phyloP scores from a whole-genome alignment of 2,888 invertebrate genomes.

The Margaritifera margaritifera region DNA sequence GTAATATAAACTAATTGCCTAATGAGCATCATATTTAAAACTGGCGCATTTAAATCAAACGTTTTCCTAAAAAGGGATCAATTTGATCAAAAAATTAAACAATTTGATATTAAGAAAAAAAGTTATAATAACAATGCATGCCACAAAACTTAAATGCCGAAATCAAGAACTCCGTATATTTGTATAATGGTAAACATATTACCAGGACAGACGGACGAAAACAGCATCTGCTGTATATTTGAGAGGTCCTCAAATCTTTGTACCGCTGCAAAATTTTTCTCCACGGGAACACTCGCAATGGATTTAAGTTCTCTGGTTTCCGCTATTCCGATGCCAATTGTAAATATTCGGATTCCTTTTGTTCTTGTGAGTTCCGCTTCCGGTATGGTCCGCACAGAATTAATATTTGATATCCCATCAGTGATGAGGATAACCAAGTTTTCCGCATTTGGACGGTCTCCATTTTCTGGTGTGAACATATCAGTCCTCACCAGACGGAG shows the following conservation, averaged over 20 bases:
- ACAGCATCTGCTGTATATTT: conserved; percentile 36
- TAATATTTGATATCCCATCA: conserved; percentile 63
- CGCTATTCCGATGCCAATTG: conserved; percentile 51
- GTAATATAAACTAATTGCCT: no score
- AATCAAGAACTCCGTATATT: no score
- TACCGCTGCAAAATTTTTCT: conserved; percentile 51
- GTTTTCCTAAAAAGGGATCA: no score
- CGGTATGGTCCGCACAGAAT: conserved; percentile 45
- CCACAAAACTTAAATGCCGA: no score
- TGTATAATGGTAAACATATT: background rate
- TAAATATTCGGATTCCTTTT: conserved; percentile 47
- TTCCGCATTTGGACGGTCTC: conserved; percentile 50
- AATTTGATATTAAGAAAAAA: no score
- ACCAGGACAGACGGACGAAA: conserved; percentile 28
- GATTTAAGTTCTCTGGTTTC: conserved; percentile 53
- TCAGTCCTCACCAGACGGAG: conserved; percentile 48
- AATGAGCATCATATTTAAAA: no score
- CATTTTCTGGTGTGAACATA: conserved; percentile 50
- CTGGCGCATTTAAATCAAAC: no score
- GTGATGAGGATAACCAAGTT: conserved; percentile 62
- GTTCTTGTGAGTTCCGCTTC: conserved; percentile 47
- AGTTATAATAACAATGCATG: no score
- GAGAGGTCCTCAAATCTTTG: conserved; percentile 48
- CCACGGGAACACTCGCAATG: conserved; percentile 53
- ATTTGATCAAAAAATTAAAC: no score